Percentiles rank a stretch among this genome's conserved stretches.
phyloP scores from a whole-genome alignment of 2,888 invertebrate species.

The Tromatobia lineatoria region DNA sequence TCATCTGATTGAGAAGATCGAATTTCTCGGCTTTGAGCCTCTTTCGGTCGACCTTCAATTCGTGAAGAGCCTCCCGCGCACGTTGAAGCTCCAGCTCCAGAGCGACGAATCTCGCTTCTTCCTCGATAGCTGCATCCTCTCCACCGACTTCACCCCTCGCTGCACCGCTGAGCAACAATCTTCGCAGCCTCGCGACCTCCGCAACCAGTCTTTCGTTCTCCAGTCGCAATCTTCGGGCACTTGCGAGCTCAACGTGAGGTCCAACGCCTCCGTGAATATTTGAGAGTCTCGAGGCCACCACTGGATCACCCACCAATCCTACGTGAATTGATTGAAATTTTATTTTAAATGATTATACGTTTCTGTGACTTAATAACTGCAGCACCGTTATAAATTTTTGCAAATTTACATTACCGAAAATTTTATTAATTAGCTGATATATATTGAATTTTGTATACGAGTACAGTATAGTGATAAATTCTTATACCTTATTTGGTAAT shows the following conservation, averaged over 20 bases:
- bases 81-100: constrained; percentile 91
- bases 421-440: too few species aligned
- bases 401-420: too few species aligned
- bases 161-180: constrained; percentile 89
- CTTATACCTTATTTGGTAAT: too few species aligned
- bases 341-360: background rate
- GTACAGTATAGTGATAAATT: too few species aligned
- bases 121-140: constrained; percentile 86
- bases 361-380: background rate
- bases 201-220: constrained; percentile 93
- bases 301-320: constrained; percentile 82
- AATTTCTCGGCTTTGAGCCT: constrained; percentile 97
- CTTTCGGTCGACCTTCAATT: constrained; percentile 95
- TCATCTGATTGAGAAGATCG: constrained; percentile 97
- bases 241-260: constrained; percentile 87
- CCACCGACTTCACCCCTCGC: constrained; percentile 88
- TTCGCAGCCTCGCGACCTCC: constrained; percentile 90
- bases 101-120: constrained; percentile 87
- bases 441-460: too few species aligned
- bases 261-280: constrained; percentile 80
- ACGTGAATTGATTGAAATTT: constrained; percentile 40
- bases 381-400: too few species aligned
- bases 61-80: constrained; percentile 93
- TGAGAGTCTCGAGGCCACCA: constrained; percentile 82
- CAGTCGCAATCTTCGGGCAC: constrained; percentile 88